These are phyloP conservation scores for Drosophila bocqueti DNA, from an alignment of 1,140 invertebrate species.

Conservation along the genomic window DNA sequence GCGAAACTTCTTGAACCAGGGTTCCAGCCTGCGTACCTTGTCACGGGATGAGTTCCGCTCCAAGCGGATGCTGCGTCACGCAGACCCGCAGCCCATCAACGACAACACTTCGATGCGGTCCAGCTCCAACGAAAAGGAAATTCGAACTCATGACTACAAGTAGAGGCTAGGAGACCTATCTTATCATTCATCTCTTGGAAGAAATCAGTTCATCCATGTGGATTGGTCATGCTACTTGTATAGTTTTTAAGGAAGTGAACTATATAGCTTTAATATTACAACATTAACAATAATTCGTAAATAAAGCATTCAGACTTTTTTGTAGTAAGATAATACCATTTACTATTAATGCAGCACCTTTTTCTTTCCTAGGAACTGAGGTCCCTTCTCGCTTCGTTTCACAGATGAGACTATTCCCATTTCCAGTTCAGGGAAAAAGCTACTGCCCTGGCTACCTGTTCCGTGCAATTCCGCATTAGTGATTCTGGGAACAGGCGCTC, in stretches of 20 bases:
- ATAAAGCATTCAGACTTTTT: background rate
- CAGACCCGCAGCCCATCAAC: background rate
- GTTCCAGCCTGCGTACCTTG: slow-evolving; percentile 62
- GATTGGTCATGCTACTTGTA: too few species aligned
- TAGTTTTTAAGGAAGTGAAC: background rate
- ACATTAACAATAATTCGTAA: background rate
- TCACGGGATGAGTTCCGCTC: slow-evolving; percentile 87
- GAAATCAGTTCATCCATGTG: background rate
- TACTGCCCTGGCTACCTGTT: background rate
- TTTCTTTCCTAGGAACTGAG: background rate
- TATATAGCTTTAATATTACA: too few species aligned
- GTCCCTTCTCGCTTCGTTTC: background rate
- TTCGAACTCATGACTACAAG: slow-evolving; percentile 10
- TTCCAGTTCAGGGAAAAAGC: background rate
- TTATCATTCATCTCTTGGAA: background rate
- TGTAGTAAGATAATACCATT: background rate
- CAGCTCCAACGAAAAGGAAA: slow-evolving; percentile 8
- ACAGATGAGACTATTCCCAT: background rate
- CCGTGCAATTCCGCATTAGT: background rate
- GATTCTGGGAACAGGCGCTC: slow-evolving; percentile 3
- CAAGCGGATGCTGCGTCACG: slow-evolving; percentile 28
- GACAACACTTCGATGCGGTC: background rate
- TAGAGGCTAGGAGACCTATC: background rate
- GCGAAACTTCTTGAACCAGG: slow-evolving; percentile 41
- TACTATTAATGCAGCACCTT: background rate